Base-by-base conservation (phyloP, 2,888 invertebrate species). In the Plebejus melissa region DNA sequence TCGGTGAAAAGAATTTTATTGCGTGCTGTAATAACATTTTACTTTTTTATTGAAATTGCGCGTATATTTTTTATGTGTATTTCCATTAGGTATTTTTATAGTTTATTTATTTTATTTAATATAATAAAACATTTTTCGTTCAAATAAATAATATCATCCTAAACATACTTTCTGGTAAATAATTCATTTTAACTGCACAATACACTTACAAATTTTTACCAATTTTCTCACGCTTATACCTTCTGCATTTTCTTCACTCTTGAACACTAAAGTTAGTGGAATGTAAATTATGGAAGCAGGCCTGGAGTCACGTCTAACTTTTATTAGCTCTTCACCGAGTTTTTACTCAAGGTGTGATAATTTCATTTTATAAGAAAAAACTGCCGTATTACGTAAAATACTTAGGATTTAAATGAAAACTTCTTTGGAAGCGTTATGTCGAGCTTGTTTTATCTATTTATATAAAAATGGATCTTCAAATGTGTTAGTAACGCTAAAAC, bases 271-370 rank as follows among this genome's bases (percentile, higher is more conserved):
- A 82, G 78, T 81, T 81, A 77, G 65, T 76, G 77, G 80, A 83
- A 83, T 86, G 80, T 81, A 82, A 83, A 83, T 84, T 81, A 81
- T 78, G 74, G 76, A 74, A 77, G 77, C 74, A 76, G 77, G 77
- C 77, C 76, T 74, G 76, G 54, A 69, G 74, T 84, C 86, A 87
- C 86, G 85, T 86, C 76, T 81, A 80, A 83, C 81, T 87, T 87
- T 87, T 85, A 87, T 86, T 86, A 84, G 83, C 83, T 84, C 79
- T 78, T 78, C 77, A 78, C 78, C 80, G 78, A 79, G 79, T 65
- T 60, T 28, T 60, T 36, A 36, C 65, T 11, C 32, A 79, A 80
- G 80, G 78, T 81, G 81, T 78, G 79, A 78, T 65, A 65, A 65
- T 28, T 58, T 58, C 7, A 58, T 58, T 32, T 65, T 16, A 32